Conservation (phyloP, 1,140 invertebrate species). For the Drosophila virilis region DNA sequence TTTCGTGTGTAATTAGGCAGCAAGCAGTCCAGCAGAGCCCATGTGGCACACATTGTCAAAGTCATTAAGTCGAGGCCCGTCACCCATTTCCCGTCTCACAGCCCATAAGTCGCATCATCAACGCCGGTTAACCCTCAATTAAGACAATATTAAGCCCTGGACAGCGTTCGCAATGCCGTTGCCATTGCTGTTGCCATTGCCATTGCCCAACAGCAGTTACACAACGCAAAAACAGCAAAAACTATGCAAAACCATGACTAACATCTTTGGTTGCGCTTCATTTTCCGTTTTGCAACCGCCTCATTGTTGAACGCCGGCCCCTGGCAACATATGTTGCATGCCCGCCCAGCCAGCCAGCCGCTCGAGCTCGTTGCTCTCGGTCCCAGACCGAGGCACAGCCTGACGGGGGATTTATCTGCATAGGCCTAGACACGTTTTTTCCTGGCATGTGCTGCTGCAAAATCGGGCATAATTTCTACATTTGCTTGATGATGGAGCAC, state of each 20-base stretch:
- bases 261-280: slow-evolving; percentile 80
- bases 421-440: slow-evolving; percentile 59
- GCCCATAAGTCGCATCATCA: slow-evolving; percentile 83
- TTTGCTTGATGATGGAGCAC: slow-evolving; percentile 71
- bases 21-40: slow-evolving; percentile 15
- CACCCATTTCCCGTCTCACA: slow-evolving; percentile 43
- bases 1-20: slow-evolving; percentile 75
- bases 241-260: slow-evolving; percentile 83
- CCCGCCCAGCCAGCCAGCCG: slow-evolving; percentile 6
- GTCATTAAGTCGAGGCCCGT: slow-evolving; percentile 75
- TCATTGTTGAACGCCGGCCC: slow-evolving; percentile 28
- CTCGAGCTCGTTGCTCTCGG: neutral
- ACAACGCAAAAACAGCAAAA: slow-evolving; percentile 54
- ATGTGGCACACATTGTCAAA: slow-evolving; percentile 72
- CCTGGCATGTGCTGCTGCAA: slow-evolving; percentile 43
- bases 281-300: slow-evolving; percentile 61
- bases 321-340: slow-evolving; percentile 78
- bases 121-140: slow-evolving; percentile 84
- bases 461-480: slow-evolving; percentile 75
- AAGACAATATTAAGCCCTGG: slow-evolving; percentile 83
- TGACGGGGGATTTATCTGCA: slow-evolving; percentile 14
- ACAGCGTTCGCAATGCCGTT: slow-evolving; percentile 27
- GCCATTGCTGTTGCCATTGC: neutral
- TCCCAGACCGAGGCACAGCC: slow-evolving; percentile 10
- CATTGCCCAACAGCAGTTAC: slow-evolving; percentile 43